Percentiles rank a stretch among this genome's conserved stretches.
Evolutionary conservation across 2,888 invertebrate species (phyloP).

Genomic region (Cataglyphis cursor): DNA sequence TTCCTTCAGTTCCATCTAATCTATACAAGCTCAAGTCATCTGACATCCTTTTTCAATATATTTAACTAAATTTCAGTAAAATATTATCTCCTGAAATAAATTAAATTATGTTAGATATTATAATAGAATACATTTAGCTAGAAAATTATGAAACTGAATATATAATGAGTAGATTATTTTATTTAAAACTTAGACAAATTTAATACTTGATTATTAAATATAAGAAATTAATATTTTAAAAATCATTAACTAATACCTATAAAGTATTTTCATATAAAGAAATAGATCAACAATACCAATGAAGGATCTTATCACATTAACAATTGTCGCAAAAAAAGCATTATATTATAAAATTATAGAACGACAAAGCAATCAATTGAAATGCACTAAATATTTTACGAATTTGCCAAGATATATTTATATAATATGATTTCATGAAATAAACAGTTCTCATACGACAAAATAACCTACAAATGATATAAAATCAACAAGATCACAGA

Average conservation of each 20-base stretch:
- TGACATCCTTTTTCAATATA: slow-evolving; percentile 64
- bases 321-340: not conserved
- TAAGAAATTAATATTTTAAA: not conserved
- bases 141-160: not conserved
- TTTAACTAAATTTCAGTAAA: not conserved
- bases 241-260: slow-evolving; percentile 1
- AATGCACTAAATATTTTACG: not conserved
- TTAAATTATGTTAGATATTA: not conserved
- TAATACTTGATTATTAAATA: slow-evolving; percentile 14
- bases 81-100: slow-evolving; percentile 30
- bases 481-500: not conserved
- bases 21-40: slow-evolving; percentile 85
- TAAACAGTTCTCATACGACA: not conserved
- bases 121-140: not conserved
- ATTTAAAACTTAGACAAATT: not conserved
- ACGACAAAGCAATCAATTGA: not conserved
- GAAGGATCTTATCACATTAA: not conserved
- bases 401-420: not conserved
- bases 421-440: not conserved
- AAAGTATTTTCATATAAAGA: not conserved
- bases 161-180: not conserved
- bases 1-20: slow-evolving; percentile 85
- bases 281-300: not conserved
- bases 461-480: slow-evolving; percentile 14
- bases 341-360: not conserved